Percentiles rank a stretch among this genome's conserved stretches.
Conservation (phyloP, 2,888 invertebrate species). For the Pterostichus madidus region DNA sequence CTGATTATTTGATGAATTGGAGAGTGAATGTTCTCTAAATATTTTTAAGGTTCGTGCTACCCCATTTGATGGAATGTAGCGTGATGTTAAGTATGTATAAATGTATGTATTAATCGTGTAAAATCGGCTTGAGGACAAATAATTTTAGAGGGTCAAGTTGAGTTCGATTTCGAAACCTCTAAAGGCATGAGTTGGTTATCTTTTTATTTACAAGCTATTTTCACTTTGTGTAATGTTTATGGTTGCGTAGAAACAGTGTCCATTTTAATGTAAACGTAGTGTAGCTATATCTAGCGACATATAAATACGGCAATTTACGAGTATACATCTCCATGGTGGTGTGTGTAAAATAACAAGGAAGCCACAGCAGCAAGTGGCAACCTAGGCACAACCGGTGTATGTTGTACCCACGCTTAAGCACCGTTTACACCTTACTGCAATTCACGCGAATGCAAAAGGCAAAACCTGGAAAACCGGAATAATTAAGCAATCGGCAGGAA, state of each 20-base stretch:
- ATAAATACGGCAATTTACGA: slow-evolving; percentile 53
- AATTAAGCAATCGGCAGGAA: slow-evolving; percentile 65
- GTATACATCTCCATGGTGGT: not conserved
- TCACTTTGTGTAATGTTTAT: not conserved
- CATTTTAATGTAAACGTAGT: slow-evolving; percentile 4
- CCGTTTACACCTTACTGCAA: slow-evolving; percentile 30
- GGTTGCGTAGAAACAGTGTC: not conserved
- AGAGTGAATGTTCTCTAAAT: too few relatives aligned
- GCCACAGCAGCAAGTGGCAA: slow-evolving; percentile 26
- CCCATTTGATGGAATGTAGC: too few relatives aligned
- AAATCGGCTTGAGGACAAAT: too few relatives aligned
- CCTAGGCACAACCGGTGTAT: not conserved
- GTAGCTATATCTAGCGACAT: slow-evolving; percentile 21
- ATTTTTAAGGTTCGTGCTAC: too few relatives aligned
- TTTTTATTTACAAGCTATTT: not conserved
- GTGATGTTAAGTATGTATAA: too few relatives aligned
- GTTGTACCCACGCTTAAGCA: slow-evolving; percentile 46
- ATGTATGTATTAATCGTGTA: too few relatives aligned
- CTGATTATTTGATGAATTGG: too few relatives aligned
- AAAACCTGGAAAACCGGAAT: slow-evolving; percentile 63
- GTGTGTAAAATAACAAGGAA: slow-evolving; percentile 54
- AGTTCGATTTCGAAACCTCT: too few relatives aligned
- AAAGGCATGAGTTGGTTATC: too few relatives aligned
- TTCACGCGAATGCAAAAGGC: slow-evolving; percentile 21
- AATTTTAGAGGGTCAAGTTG: too few relatives aligned